These are phyloP conservation scores for Menura novaehollandiae DNA, from an alignment of 2,113 vertebrate species.

Conservation along the genomic window DNA sequence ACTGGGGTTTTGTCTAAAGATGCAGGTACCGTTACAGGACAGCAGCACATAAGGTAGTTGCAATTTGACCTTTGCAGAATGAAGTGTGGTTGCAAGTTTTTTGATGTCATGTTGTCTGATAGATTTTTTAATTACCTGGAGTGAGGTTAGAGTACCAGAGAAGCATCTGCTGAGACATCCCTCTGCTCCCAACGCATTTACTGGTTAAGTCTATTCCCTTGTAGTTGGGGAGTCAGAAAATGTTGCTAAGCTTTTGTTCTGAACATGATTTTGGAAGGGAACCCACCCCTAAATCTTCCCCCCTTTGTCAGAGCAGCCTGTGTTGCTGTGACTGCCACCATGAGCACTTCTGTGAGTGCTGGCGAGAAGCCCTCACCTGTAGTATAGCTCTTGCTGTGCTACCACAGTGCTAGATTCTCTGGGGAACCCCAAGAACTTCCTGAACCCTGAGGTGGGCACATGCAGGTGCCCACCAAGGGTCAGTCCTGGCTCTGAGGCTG, in stretches of 20 bases:
- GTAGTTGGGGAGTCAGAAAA: not conserved
- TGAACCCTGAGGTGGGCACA: not conserved
- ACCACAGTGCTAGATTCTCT: not conserved
- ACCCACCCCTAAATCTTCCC: not conserved
- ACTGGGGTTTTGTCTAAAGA: not conserved
- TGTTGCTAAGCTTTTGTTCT: not conserved
- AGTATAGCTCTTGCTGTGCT: not conserved
- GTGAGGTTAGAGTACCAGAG: not conserved
- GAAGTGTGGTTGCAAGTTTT: not conserved
- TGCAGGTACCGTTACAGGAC: not conserved
- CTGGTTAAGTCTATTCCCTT: not conserved
- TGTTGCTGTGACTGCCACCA: not conserved
- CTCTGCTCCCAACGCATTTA: not conserved
- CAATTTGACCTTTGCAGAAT: not conserved
- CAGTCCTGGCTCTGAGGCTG: not conserved
- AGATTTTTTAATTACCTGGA: constrained; percentile 20
- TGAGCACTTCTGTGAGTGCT: not conserved
- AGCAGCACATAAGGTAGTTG: not conserved
- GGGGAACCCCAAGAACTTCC: not conserved
- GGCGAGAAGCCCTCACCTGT: not conserved
- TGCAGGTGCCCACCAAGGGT: not conserved
- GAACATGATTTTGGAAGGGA: not conserved
- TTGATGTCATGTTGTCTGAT: not conserved
- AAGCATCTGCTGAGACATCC: not conserved
- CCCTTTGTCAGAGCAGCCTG: not conserved